phyloP scores from a whole-genome alignment of 2,113 vertebrate genomes.

The Tenrec ecaudatus region DNA sequence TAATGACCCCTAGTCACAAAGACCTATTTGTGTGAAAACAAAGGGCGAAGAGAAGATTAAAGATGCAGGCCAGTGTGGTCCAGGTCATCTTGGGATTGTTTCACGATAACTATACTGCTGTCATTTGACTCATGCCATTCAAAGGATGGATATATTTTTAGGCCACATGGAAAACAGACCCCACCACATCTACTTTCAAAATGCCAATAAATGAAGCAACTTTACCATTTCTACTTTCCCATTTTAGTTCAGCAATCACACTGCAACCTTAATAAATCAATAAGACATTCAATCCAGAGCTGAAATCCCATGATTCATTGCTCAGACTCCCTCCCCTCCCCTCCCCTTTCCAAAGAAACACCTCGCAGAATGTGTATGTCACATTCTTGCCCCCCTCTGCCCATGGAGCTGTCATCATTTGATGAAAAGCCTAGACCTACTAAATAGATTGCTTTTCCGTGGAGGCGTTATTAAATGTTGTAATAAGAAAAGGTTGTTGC shows the following conservation, averaged over 20 bases:
- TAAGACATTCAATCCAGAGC: background rate
- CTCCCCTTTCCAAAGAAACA: background rate
- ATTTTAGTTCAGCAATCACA: background rate
- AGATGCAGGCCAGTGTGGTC: background rate
- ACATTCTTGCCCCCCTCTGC: background rate
- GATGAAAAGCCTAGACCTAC: background rate
- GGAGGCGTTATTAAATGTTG: background rate
- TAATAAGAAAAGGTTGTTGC: background rate
- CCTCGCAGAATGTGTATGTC: background rate
- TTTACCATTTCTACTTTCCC: background rate
- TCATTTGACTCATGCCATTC: background rate
- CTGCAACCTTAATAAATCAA: background rate
- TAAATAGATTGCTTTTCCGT: background rate
- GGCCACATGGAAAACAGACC: background rate
- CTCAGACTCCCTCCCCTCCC: background rate
- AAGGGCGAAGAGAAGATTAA: no score
- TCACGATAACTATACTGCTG: background rate
- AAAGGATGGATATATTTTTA: background rate
- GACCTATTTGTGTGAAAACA: background rate
- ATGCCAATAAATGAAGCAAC: background rate
- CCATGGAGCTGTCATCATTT: background rate
- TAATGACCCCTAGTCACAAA: background rate
- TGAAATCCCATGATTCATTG: background rate
- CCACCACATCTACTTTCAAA: background rate
- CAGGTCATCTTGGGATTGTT: background rate